Evolutionary conservation across 2,797 vertebrate genomes (phyloP).

Genomic region (Podarcis siculus): DNA sequence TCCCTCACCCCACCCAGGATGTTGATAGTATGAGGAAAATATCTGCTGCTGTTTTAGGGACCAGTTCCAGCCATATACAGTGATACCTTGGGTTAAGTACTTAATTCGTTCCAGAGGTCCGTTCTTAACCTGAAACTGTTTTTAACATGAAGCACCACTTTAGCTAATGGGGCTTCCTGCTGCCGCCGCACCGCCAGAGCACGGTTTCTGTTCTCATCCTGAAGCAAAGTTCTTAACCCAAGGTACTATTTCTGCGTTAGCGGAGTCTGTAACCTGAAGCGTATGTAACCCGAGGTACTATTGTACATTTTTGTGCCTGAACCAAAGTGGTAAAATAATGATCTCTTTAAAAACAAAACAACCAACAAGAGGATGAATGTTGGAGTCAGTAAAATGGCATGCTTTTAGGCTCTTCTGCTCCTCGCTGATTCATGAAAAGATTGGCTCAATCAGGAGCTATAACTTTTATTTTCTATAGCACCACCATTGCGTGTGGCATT

Average conservation of each 20-base stretch:
- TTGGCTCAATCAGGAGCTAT: not conserved
- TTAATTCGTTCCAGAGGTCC: too few relatives aligned
- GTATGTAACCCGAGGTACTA: too few relatives aligned
- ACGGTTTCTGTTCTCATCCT: too few relatives aligned
- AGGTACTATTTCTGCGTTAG: too few relatives aligned
- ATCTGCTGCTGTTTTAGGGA: not conserved
- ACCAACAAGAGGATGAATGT: not conserved
- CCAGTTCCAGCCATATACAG: not conserved
- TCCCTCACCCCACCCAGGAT: not conserved
- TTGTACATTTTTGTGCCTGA: not conserved
- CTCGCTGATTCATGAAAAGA: not conserved
- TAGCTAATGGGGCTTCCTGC: too few relatives aligned
- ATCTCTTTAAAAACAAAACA: not conserved
- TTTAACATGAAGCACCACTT: too few relatives aligned
- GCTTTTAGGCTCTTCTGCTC: not conserved
- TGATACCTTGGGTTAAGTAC: too few relatives aligned
- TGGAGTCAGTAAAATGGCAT: not conserved
- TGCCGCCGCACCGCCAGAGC: too few relatives aligned
- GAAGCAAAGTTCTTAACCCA: too few relatives aligned
- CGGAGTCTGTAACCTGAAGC: too few relatives aligned
- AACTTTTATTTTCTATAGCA: not conserved
- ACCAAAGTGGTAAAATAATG: not conserved
- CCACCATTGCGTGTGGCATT: not conserved
- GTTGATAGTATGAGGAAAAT: not conserved
- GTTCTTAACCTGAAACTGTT: too few relatives aligned